Evolutionary conservation across 2,888 invertebrate genomes (phyloP), one percentile per base, ranked within the genome.

Genomic region (Caenorhabditis auriculariae): DNA sequence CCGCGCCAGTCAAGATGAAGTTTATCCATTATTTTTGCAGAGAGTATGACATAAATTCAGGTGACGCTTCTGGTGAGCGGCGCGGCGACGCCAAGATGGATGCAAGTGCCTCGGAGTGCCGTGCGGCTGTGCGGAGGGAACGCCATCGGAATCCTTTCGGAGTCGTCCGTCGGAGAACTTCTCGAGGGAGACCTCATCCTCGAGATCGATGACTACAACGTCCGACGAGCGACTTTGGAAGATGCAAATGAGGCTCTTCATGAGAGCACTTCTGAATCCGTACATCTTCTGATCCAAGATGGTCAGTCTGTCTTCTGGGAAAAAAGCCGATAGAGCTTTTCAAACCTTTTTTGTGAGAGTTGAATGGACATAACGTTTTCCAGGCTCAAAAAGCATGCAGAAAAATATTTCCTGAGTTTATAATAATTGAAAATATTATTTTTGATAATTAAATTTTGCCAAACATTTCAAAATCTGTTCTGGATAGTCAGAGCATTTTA

Each of bases 211-310:
- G 72, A 69, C 2, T 60, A 64, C 29, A 65, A 68, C 46, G 65
- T 73, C 7, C 29, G 72, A 12, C 60, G 59, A 46, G 66, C 68
- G 7, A 75, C 74, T 2, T 45, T 71, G 4, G 72, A 71, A 44
- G 64, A 67, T 27, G 74, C 74, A 7, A 39, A 59, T 5, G 64
- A 65, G 32, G 66, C 65, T 4, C 50, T 74, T 28, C 88, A 89
- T 50, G 78, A 65, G 19, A 81, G 60, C 41, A 51, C 60, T 26
- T 51, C 54, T 15, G 69, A 69, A 29, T 27, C 63, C n/a, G 51
- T 63, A 2, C 50, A 57, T 21, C 38, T 66, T 4, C 42, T 66
- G 4, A 55, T 69, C 29, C 62, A 66, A 51, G 69, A 69, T 43
- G 69, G 57, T 47, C 9, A 9, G 47, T 7, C 21, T 12, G 7